phyloP scores from a whole-genome alignment of 92 coral and sea anemone species.

The Hydrozoanthus gracilis region DNA sequence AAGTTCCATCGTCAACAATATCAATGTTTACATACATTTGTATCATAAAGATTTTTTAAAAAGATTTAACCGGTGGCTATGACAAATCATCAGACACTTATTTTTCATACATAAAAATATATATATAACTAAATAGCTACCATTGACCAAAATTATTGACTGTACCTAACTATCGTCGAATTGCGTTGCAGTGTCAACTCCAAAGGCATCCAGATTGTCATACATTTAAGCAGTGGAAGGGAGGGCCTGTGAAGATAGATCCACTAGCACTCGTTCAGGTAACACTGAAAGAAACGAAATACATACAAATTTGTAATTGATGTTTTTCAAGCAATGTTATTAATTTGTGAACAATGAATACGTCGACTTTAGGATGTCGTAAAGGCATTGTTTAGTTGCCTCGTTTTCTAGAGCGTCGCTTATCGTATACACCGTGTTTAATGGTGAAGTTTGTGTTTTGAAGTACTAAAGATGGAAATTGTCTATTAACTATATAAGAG shows the following conservation, averaged over 20 bases:
- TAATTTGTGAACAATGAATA: neutral
- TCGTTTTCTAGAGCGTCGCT: no score
- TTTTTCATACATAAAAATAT: no score
- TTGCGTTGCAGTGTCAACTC: conserved; percentile 79
- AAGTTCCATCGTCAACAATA: neutral
- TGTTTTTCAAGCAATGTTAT: neutral
- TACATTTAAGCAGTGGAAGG: conserved; percentile 89
- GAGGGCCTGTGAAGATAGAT: conserved; percentile 99
- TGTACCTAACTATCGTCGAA: neutral
- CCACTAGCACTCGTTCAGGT: conserved; percentile 99
- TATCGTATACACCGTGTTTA: no score
- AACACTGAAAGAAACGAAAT: neutral
- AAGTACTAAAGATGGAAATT: no score
- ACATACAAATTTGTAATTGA: no score
- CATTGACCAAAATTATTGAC: no score
- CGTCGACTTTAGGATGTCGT: no score
- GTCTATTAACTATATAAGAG: no score
- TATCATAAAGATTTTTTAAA: neutral
- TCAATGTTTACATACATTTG: neutral
- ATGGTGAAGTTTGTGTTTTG: no score
- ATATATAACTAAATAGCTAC: no score
- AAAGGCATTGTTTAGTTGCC: no score
- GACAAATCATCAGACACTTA: neutral
- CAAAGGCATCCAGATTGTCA: conserved; percentile 96
- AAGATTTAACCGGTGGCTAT: neutral